These are phyloP conservation scores for Hydroisotoma schaefferi DNA, from an alignment of 2,888 invertebrate species.

Conservation along the genomic window DNA sequence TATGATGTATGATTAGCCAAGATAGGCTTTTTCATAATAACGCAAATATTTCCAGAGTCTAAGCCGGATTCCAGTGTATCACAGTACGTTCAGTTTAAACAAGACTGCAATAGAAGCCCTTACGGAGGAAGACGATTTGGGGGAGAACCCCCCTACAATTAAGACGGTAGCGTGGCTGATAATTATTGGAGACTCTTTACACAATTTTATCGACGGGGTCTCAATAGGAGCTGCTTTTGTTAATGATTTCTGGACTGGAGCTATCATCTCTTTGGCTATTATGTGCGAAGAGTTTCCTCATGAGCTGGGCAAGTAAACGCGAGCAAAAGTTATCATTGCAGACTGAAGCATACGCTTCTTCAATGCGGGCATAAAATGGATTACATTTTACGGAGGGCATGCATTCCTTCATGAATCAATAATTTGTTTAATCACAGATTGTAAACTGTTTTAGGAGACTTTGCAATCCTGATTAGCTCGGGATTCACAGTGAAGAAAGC, in stretches of 20 bases:
- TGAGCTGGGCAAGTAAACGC: constrained; percentile 58
- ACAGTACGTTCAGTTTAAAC: constrained; percentile 46
- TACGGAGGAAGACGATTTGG: neutral
- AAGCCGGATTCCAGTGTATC: constrained; percentile 33
- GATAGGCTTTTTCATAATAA: too few species aligned
- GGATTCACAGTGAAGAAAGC: constrained; percentile 60
- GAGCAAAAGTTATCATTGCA: too few species aligned
- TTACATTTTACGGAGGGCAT: too few species aligned
- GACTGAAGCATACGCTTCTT: too few species aligned
- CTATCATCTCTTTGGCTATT: constrained; percentile 59
- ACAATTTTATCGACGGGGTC: constrained; percentile 61
- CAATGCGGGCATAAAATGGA: too few species aligned
- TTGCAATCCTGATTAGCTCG: constrained; percentile 60
- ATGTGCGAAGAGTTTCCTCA: constrained; percentile 63
- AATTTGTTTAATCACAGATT: too few species aligned
- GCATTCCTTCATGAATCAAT: too few species aligned
- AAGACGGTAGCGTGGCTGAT: constrained; percentile 61
- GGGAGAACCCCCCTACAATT: constrained; percentile 49
- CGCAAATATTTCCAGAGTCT: constrained; percentile 20
- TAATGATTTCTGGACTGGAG: constrained; percentile 56
- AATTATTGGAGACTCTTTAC: constrained; percentile 58
- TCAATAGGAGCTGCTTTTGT: constrained; percentile 60
- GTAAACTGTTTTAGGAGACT: constrained; percentile 61
- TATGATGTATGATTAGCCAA: too few species aligned
- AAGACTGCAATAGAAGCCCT: constrained; percentile 25